Percentiles rank a stretch among this genome's conserved stretches.
These are phyloP conservation scores for Crenuchus spilurus DNA, from an alignment of 2,797 vertebrate genomes.

Conservation along the genomic window DNA sequence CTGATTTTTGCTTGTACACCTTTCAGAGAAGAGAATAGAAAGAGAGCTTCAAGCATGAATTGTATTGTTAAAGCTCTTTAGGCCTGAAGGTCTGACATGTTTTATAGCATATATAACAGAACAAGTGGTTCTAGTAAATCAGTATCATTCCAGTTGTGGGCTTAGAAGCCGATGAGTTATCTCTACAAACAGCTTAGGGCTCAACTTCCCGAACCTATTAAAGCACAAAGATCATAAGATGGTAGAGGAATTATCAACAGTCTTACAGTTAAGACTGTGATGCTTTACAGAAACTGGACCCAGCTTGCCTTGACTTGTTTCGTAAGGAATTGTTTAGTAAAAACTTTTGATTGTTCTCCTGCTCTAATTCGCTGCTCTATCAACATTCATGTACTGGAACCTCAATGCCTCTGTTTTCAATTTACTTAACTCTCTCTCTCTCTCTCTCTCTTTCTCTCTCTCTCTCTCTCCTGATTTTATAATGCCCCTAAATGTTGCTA, in stretches of 20 bases:
- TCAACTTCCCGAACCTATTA: slow-evolving; percentile 12
- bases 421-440: slow-evolving; percentile 42
- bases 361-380: slow-evolving; percentile 48
- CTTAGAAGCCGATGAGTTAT: not conserved
- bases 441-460: slow-evolving; percentile 29
- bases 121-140: not conserved
- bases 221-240: not conserved
- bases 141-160: not conserved
- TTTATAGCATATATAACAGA: not conserved
- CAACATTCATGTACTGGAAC: slow-evolving; percentile 45
- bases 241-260: not conserved
- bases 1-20: too few species aligned
- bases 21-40: too few species aligned
- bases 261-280: slow-evolving; percentile 1
- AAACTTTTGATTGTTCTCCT: slow-evolving; percentile 40
- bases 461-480: slow-evolving; percentile 34
- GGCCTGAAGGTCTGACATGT: not conserved
- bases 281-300: slow-evolving; percentile 24
- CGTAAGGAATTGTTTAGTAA: slow-evolving; percentile 38
- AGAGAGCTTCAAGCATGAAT: not conserved
- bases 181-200: not conserved
- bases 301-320: slow-evolving; percentile 35
- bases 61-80: not conserved
- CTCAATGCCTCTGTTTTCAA: slow-evolving; percentile 46
- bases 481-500: slow-evolving; percentile 51